Evolutionary conservation across 2,888 invertebrate genomes (phyloP).

Genomic region (Octonoba sinensis): DNA sequence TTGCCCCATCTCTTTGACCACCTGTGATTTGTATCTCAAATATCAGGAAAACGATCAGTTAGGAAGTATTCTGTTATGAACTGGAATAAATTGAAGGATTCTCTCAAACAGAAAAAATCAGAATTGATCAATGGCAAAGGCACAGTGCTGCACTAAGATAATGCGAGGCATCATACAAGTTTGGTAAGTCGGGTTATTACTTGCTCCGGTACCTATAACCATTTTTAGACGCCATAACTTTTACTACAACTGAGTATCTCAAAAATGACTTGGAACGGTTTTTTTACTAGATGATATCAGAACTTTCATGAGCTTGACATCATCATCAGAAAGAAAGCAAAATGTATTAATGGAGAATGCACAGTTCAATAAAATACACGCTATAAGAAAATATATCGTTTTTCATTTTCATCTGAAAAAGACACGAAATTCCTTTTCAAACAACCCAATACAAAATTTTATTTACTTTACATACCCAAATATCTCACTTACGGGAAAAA

Average conservation of each 20-base stretch:
- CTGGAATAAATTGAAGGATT: conserved; percentile 23
- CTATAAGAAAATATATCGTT: too few species aligned
- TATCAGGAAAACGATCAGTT: conserved; percentile 11
- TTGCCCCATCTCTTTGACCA: conserved; percentile 7
- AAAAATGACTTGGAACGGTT: conserved; percentile 20
- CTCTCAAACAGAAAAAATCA: conserved; percentile 15
- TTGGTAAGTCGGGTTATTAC: conserved; percentile 60
- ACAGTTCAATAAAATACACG: too few species aligned
- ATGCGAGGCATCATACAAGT: conserved; percentile 55
- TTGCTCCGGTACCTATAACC: conserved; percentile 38
- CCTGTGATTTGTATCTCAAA: conserved; percentile 25
- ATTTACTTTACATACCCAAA: too few species aligned
- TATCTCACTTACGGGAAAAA: too few species aligned
- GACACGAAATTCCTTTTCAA: too few species aligned
- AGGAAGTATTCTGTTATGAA: conserved; percentile 18
- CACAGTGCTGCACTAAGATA: conserved; percentile 62
- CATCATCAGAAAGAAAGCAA: background rate
- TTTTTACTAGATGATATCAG: conserved; percentile 8
- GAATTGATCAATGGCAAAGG: conserved; percentile 4
- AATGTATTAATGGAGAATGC: background rate
- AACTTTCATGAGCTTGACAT: conserved; percentile 1
- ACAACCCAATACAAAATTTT: too few species aligned
- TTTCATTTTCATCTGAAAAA: too few species aligned
- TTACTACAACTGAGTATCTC: conserved; percentile 25
- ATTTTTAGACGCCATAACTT: conserved; percentile 7